A percentile compares a stretch with the other conserved stretches of the same genome.
Evolutionary conservation across 2,888 invertebrate genomes (phyloP).

Genomic region (Dexiosoma caninum): DNA sequence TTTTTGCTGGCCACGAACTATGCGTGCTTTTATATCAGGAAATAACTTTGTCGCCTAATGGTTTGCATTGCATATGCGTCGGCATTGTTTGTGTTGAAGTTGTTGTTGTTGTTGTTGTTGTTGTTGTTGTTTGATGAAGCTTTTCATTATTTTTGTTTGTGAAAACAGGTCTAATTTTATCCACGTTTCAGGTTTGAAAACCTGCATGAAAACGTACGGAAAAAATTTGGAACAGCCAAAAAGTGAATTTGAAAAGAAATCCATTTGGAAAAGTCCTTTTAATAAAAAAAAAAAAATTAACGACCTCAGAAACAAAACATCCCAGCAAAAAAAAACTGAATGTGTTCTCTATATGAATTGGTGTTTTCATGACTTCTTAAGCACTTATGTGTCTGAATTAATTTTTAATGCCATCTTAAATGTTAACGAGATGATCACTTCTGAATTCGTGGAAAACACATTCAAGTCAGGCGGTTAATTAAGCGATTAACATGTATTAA

Average conservation of each 20-base stretch:
- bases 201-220: no score
- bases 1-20: constrained; percentile 3
- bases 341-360: no score
- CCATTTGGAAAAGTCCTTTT: constrained; percentile 36
- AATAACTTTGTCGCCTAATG: constrained; percentile 58
- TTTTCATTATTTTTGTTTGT: not conserved
- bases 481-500: no score
- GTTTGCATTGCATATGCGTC: constrained; percentile 24
- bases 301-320: not conserved
- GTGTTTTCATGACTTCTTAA: no score
- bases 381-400: no score
- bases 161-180: constrained; percentile 35
- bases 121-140: not conserved
- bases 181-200: constrained; percentile 8
- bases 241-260: constrained; percentile 1
- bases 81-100: not conserved
- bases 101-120: constrained; percentile 10
- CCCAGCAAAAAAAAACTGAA: no score
- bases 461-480: no score
- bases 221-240: not conserved
- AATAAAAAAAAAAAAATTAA: constrained; percentile 36
- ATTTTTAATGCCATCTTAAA: no score
- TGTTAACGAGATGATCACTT: no score
- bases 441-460: no score
- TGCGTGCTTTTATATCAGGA: constrained; percentile 44